phyloP scores from a whole-genome alignment of 1,140 invertebrate genomes.

The Meteorus sp. region DNA sequence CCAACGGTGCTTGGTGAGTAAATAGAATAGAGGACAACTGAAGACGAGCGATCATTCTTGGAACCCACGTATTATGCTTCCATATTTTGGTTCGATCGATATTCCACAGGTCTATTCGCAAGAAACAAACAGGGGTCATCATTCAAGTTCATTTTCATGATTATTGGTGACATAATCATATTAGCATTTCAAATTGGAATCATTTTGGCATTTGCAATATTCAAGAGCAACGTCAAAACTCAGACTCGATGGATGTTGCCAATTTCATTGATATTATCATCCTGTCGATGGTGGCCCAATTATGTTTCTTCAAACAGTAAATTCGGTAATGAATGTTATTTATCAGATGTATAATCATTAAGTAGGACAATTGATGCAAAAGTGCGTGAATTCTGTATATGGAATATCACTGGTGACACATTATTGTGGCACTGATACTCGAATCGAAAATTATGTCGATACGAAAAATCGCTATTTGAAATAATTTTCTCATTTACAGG shows the following conservation, averaged over 20 bases:
- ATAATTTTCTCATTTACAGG: conserved; percentile 39
- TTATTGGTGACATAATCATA: conserved; percentile 59
- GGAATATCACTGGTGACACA: neutral
- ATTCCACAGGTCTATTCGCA: conserved; percentile 60
- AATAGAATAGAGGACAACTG: neutral
- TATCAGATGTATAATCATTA: too few species aligned
- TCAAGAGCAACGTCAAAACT: conserved; percentile 26
- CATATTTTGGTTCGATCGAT: too few species aligned
- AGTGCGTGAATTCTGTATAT: too few species aligned
- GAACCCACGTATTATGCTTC: conserved; percentile 17
- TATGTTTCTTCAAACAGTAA: conserved; percentile 66
- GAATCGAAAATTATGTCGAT: neutral
- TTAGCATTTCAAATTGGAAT: conserved; percentile 46
- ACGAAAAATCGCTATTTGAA: neutral
- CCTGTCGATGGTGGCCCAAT: conserved; percentile 85
- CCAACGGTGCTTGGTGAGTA: conserved; percentile 71
- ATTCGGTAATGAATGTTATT: conserved; percentile 48
- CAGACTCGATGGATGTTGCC: conserved; percentile 66
- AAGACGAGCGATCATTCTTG: conserved; percentile 3
- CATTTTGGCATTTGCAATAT: conserved; percentile 28
- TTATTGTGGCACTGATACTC: too few species aligned
- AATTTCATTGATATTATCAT: conserved; percentile 70
- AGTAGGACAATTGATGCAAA: too few species aligned
- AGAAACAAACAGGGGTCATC: conserved; percentile 42
- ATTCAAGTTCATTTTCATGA: conserved; percentile 18